Base-by-base conservation (phyloP, 2,113 vertebrate genomes). In the Caracal caracal region DNA sequence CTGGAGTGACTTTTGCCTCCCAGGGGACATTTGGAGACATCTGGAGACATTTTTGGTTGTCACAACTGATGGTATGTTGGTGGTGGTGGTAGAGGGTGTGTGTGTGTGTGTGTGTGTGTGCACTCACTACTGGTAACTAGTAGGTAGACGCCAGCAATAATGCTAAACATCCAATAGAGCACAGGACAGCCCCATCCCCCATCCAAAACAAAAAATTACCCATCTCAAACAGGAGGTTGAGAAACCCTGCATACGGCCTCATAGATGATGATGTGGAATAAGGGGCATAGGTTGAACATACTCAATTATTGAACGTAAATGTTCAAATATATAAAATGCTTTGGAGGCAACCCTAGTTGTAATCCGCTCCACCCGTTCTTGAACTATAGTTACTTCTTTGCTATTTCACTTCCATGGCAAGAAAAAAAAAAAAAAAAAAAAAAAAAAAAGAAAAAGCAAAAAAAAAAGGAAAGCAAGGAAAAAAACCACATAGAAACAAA, bases 361-460 rank as follows among this genome's bases (percentile, higher is more conserved):
- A 66, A 88, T 73, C 20, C 7, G 17, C 81, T 83, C 33, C 49
- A 80, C 87, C n/a, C 68, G 88, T n/a, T 73, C 49, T 88, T 71
- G 59, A 40, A 65, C 10, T 47, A 24, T 33, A 26, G 33, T 78
- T 51, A 61, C 66, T 95, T 87, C 30, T 95, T 70, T 53, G 33
- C 10, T 86, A 66, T 79, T 96, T 88, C 30, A 82, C 70, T 96
- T 89, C 85, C 83, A 82, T 73, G 53, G 61, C 35, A n/a, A 35
- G 87, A 35, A 66, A 22, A 87, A 22, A 66, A 5, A 87, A 17
- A 15, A n/a, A 80, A 56, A 22, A 78, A 11, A 6, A 4, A 28
- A 30, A 0, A 20, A 70, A 20, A 8, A 8, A 33, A 37, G 1
- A 35, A 35, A 35, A 37, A 22, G 66, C n/a, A n/a, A n/a, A 40